These are phyloP conservation scores for Ostrea edulis DNA, from an alignment of 1,140 invertebrate genomes.

Conservation along the genomic window DNA sequence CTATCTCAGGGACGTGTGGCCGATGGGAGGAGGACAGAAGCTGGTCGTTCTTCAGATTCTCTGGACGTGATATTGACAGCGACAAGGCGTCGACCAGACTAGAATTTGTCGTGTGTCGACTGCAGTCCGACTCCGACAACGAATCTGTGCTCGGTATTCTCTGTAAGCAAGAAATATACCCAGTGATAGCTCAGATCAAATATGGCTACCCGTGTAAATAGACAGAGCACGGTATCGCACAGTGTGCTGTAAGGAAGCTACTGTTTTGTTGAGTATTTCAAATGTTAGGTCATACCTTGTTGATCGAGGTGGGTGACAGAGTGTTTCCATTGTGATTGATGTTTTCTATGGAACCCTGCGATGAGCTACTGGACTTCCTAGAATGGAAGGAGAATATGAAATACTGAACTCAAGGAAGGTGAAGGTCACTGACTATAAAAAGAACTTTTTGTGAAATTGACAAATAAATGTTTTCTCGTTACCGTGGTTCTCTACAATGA, in stretches of 20 bases:
- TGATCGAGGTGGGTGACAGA: conserved; percentile 37
- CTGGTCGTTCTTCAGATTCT: conserved; percentile 51
- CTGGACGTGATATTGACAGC: conserved; percentile 65
- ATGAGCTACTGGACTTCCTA: conserved; percentile 77
- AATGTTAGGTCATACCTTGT: conserved; percentile 30
- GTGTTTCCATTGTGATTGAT: conserved; percentile 65
- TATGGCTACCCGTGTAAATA: background rate
- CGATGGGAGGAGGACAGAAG: conserved; percentile 57
- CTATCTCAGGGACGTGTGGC: conserved; percentile 84
- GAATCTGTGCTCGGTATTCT: conserved; percentile 72
- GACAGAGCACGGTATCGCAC: too few species aligned
- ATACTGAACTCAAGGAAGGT: background rate
- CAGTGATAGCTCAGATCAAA: background rate
- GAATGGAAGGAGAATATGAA: conserved; percentile 34
- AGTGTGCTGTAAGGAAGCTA: background rate
- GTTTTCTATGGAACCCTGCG: conserved; percentile 71
- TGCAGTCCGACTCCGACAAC: conserved; percentile 72
- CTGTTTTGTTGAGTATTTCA: background rate
- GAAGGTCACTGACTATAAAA: background rate
- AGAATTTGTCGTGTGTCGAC: conserved; percentile 69
- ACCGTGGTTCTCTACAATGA: conserved; percentile 57
- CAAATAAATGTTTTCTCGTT: background rate
- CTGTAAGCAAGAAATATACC: conserved; percentile 54
- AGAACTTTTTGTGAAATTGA: background rate
- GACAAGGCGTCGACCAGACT: conserved; percentile 75